Conservation (phyloP, 1,140 invertebrate species). For the Galendromus occidentalis region DNA sequence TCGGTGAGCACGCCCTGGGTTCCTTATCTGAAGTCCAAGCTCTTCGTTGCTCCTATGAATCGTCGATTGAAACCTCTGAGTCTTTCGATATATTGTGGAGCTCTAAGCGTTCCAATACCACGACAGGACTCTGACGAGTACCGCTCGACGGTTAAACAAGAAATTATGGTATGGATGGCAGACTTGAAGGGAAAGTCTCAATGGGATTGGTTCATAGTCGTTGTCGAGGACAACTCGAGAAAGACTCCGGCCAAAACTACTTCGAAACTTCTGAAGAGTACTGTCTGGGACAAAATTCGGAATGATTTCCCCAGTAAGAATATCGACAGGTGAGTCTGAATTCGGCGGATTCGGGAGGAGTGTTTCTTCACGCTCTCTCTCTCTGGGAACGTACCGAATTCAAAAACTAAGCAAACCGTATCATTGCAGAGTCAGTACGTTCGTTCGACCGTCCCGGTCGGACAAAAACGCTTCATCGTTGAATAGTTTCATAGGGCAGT, state of each 20-base stretch:
- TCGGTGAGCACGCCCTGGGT: too few relatives aligned
- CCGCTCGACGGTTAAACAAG: constrained; percentile 59
- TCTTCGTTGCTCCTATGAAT: too few relatives aligned
- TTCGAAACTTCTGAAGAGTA: constrained; percentile 57
- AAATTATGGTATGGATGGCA: constrained; percentile 67
- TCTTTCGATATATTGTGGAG: neutral
- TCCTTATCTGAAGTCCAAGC: too few relatives aligned
- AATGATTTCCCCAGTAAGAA: constrained; percentile 79
- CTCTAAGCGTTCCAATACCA: neutral
- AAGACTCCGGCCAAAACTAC: constrained; percentile 58
- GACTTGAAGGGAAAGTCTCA: constrained; percentile 49
- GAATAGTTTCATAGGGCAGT: constrained; percentile 54
- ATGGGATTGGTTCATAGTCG: constrained; percentile 75
- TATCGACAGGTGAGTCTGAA: constrained; percentile 40
- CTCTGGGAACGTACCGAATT: too few relatives aligned
- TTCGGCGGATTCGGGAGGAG: constrained; percentile 9
- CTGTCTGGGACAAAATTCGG: constrained; percentile 80
- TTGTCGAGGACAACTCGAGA: constrained; percentile 73
- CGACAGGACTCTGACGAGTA: constrained; percentile 70
- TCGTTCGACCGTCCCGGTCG: constrained; percentile 68
- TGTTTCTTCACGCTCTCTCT: neutral
- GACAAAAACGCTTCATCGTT: constrained; percentile 61
- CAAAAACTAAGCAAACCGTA: neutral
- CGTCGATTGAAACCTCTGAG: neutral
- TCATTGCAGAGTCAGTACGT: constrained; percentile 58